Base-by-base conservation (phyloP, 30 jellyfish, hydroid and myxozoan genomes). In the Calvadosia cruxmelitensis region DNA sequence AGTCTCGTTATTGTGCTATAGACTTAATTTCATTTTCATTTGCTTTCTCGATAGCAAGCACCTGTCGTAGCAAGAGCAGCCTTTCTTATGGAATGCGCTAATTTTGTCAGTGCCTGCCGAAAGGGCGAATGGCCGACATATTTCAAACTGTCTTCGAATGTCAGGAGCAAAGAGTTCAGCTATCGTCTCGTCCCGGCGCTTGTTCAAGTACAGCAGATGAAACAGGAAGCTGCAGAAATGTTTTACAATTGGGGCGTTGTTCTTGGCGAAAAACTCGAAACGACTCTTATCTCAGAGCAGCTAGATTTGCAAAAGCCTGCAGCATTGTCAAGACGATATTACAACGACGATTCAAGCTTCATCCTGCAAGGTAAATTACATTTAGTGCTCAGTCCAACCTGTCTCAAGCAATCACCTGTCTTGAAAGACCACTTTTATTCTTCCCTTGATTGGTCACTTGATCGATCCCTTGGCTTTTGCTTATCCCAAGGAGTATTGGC, bases 21-120 rank as follows among this genome's bases (percentile, higher is more conserved):
- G 23, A 0, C 13, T 1, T 16, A 15, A 31, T 62, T 36, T 68
- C 28, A 50, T 50, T 69, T 74, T 35, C n/a, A n/a, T n/a, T n/a
- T n/a, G n/a, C n/a, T n/a, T n/a, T n/a, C n/a, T n/a, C n/a, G n/a
- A n/a, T 66, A 89, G 98, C 88, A 78, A 66, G 98, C 98, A 7
- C 98, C 98, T 0, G 93, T 89, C 42, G 78, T 89, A 57, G 72
- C 98, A 1, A 75, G 98, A 51, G 95, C 95, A 0, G 85, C 93
- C 15, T 63, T 83, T 25, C 76, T 89, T 33, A 71, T 89, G 20
- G 98, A 89, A 34, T 70, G 93, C 42, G 95, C 95, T 29, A 66
- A 77, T 67, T 82, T 76, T 69, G 95, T 89, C 2, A 82, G 77
- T 66, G 49, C 30, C 1, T 89, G 98, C 71, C 81, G 76, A 65